phyloP scores from a whole-genome alignment of 2,888 invertebrate species.

The Erebia palarica region DNA sequence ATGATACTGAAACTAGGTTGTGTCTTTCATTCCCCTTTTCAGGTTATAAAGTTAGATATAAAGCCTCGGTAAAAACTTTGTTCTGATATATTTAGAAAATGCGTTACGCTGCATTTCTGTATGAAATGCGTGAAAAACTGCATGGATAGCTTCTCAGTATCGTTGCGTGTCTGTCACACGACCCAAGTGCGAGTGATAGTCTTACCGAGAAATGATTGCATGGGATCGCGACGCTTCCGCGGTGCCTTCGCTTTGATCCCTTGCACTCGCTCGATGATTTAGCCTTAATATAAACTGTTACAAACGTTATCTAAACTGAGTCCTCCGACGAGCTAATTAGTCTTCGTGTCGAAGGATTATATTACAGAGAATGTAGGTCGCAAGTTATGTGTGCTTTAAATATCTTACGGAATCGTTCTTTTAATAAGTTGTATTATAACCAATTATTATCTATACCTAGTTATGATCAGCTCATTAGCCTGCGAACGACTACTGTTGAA shows the following conservation, averaged over 20 bases:
- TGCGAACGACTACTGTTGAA: no score
- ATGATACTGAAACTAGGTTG: not conserved
- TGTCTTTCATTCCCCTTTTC: not conserved
- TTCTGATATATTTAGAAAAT: constrained; percentile 33
- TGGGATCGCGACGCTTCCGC: constrained; percentile 57
- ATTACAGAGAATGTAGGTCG: constrained; percentile 21
- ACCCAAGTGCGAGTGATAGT: constrained; percentile 50
- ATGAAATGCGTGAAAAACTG: constrained; percentile 52
- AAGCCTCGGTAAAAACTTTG: constrained; percentile 18
- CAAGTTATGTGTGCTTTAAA: not conserved
- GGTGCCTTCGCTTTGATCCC: constrained; percentile 39
- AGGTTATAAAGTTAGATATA: not conserved
- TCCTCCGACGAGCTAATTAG: constrained; percentile 31
- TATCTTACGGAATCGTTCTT: not conserved
- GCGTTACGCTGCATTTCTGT: constrained; percentile 41
- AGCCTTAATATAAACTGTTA: constrained; percentile 37
- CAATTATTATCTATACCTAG: not conserved
- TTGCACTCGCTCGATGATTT: constrained; percentile 37
- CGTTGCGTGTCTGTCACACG: constrained; percentile 46
- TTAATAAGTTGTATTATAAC: not conserved
- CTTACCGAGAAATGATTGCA: constrained; percentile 68
- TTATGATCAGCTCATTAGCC: no score
- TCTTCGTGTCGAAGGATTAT: constrained; percentile 28
- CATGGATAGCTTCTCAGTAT: constrained; percentile 55
- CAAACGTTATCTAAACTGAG: constrained; percentile 35